A percentile compares a stretch with the other conserved stretches of the same genome.
These are phyloP conservation scores for Drosophila quadrilineata DNA, from an alignment of 1,140 invertebrate genomes.

Conservation along the genomic window DNA sequence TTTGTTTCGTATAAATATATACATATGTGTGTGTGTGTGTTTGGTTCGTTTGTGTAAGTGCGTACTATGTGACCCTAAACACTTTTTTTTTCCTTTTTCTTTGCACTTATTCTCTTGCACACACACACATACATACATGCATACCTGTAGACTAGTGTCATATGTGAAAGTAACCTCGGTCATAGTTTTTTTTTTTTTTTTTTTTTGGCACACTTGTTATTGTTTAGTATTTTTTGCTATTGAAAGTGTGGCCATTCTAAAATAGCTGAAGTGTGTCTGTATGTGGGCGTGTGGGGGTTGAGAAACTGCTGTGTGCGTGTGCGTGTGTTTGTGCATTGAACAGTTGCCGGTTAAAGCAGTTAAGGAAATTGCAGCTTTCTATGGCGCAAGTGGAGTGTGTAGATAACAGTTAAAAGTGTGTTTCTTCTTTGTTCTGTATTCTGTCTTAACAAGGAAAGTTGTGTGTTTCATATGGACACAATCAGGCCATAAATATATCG, in stretches of 20 bases:
- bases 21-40: neutral
- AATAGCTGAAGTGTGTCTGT: too few species aligned
- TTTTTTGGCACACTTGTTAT: neutral
- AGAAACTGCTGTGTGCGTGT: too few species aligned
- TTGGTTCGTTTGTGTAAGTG: too few species aligned
- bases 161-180: too few species aligned
- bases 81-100: neutral
- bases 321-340: neutral
- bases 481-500: slow-evolving; percentile 5
- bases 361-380: neutral
- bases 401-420: neutral
- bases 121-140: neutral
- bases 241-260: too few species aligned
- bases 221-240: neutral
- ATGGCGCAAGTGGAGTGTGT: neutral
- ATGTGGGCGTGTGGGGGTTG: too few species aligned
- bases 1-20: neutral
- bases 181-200: neutral
- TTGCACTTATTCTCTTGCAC: slow-evolving; percentile 1
- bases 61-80: neutral
- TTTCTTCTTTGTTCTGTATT: neutral
- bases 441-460: too few species aligned
- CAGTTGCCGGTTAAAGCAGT: neutral
- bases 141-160: too few species aligned
- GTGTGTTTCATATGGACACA: too few species aligned